These are phyloP conservation scores for Cercopithecus mitis DNA, from an alignment of 2,797 vertebrate species.

Conservation along the genomic window DNA sequence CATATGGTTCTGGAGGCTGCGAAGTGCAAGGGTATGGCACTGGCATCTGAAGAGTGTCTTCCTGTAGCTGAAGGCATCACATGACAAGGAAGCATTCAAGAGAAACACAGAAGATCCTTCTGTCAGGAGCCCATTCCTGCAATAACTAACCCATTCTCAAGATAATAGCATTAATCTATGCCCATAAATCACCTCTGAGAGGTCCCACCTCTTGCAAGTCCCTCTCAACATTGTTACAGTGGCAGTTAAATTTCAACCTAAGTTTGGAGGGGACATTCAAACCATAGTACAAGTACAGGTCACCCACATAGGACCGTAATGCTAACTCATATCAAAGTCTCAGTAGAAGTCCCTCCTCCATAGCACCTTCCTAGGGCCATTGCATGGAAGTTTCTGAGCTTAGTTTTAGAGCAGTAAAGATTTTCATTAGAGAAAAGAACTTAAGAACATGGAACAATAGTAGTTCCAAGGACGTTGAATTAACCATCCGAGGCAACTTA, in stretches of 20 bases:
- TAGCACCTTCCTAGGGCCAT: not conserved
- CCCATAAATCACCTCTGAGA: not conserved
- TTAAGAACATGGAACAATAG: not conserved
- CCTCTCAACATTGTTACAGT: not conserved
- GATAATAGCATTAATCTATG: not conserved
- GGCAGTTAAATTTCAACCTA: not conserved
- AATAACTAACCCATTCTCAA: not conserved
- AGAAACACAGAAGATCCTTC: not conserved
- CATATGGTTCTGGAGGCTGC: not conserved
- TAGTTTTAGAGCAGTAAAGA: not conserved
- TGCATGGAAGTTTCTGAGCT: not conserved
- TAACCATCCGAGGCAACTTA: not conserved
- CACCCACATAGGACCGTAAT: rapidly evolving
- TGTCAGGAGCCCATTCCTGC: not conserved
- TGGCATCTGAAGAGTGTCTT: not conserved
- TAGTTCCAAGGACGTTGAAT: not conserved
- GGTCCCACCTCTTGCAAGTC: not conserved
- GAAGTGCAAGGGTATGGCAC: not conserved
- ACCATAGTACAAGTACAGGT: not conserved
- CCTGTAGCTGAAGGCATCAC: not conserved
- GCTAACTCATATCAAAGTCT: not conserved
- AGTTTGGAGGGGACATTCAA: not conserved
- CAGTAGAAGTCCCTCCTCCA: not conserved
- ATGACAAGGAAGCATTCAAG: not conserved
- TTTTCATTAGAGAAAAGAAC: not conserved